Percentiles rank a stretch among this genome's conserved stretches.
Evolutionary conservation across 2,797 vertebrate genomes (phyloP).

Genomic region (Megaceryle alcyon): DNA sequence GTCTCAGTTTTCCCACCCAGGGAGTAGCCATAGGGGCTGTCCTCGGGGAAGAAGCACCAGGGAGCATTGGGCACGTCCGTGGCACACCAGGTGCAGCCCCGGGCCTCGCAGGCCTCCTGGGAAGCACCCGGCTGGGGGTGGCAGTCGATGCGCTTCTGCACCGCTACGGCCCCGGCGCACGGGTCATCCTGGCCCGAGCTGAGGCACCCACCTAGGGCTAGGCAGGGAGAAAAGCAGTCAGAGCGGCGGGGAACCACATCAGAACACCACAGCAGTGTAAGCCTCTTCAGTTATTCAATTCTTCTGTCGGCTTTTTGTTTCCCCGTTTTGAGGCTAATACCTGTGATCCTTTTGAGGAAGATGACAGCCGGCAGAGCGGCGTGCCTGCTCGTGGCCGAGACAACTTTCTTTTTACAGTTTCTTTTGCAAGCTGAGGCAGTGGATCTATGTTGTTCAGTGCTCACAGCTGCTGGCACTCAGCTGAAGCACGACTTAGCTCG

Average conservation of each 20-base stretch:
- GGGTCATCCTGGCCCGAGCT: not conserved
- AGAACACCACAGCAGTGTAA: not conserved
- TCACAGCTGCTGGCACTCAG: not conserved
- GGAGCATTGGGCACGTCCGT: not conserved
- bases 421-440: not conserved
- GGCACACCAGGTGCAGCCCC: slow-evolving; percentile 27
- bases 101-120: not conserved
- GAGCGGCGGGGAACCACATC: not conserved
- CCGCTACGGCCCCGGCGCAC: accelerated
- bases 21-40: not conserved
- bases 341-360: accelerated
- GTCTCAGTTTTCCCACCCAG: not conserved
- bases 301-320: not conserved
- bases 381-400: accelerated
- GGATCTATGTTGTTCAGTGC: not conserved
- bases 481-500: not conserved
- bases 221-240: accelerated
- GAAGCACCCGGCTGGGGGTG: not conserved
- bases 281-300: accelerated
- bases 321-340: accelerated
- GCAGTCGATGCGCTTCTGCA: not conserved
- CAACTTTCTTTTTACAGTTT: not conserved
- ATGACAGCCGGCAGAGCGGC: accelerated
- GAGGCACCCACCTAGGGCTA: not conserved
- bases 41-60: slow-evolving; percentile 25